Conservation (phyloP, 2,888 invertebrate genomes). For the Drosophila mulleri region DNA sequence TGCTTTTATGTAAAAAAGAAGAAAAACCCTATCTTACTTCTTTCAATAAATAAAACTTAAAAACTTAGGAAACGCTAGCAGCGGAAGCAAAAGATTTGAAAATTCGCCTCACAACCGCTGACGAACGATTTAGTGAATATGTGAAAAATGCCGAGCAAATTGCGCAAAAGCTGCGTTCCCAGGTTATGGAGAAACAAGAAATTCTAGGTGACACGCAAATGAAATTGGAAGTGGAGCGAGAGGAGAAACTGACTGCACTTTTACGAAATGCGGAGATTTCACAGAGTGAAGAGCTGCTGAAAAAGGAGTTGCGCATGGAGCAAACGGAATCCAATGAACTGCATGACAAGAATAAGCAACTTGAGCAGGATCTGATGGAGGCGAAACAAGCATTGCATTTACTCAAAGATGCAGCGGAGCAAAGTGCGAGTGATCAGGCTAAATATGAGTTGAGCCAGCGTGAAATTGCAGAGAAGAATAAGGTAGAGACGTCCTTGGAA, state of each 20-base stretch:
- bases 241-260: constrained; percentile 91
- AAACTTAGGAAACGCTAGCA: constrained; percentile 80
- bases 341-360: constrained; percentile 86
- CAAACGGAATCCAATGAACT: constrained; percentile 87
- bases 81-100: constrained; percentile 82
- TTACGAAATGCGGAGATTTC: constrained; percentile 93
- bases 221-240: constrained; percentile 86
- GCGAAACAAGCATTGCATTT: constrained; percentile 67
- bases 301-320: constrained; percentile 90
- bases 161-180: constrained; percentile 77
- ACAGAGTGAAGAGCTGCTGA: constrained; percentile 91
- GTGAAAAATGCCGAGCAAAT: constrained; percentile 83
- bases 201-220: constrained; percentile 72
- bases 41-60: constrained; percentile 36
- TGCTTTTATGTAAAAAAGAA: constrained; percentile 14
- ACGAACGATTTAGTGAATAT: constrained; percentile 84
- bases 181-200: constrained; percentile 77
- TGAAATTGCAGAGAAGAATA: constrained; percentile 88
- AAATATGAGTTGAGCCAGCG: constrained; percentile 84
- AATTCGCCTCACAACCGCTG: constrained; percentile 78
- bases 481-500: constrained; percentile 83
- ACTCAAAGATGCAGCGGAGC: constrained; percentile 65
- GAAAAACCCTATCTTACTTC: constrained; percentile 32
- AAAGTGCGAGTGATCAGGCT: constrained; percentile 69
- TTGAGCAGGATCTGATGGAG: constrained; percentile 86